Percentiles rank a stretch among this genome's conserved stretches.
Conservation (phyloP, 2,113 vertebrate genomes). For the Pelmatolapia mariae region DNA sequence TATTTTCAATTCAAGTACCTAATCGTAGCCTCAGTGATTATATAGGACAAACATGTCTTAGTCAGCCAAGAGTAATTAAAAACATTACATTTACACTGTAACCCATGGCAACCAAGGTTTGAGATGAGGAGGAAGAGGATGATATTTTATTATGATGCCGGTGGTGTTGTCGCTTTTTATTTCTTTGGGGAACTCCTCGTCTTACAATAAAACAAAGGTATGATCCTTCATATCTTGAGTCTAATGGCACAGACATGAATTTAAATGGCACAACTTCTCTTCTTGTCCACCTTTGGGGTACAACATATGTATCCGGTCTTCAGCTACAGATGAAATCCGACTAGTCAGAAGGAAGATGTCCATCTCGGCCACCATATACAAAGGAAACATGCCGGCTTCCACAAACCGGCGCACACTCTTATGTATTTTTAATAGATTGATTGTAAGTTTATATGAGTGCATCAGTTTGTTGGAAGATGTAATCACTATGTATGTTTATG, state of each 20-base stretch:
- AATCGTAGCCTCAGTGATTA: neutral
- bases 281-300: neutral
- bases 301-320: neutral
- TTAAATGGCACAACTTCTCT: neutral
- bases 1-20: neutral
- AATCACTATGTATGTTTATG: neutral
- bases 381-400: neutral
- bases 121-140: neutral
- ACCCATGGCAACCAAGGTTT: neutral
- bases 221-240: neutral
- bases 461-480: neutral
- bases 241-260: neutral
- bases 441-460: neutral
- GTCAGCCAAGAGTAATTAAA: neutral
- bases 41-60: neutral
- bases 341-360: neutral
- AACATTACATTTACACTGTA: neutral
- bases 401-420: neutral
- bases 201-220: neutral
- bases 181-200: neutral
- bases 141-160: neutral
- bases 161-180: neutral
- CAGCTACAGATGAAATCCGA: neutral
- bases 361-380: neutral
- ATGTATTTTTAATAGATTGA: neutral